phyloP scores from a whole-genome alignment of 1,140 invertebrate genomes.

The Orius insidiosus region DNA sequence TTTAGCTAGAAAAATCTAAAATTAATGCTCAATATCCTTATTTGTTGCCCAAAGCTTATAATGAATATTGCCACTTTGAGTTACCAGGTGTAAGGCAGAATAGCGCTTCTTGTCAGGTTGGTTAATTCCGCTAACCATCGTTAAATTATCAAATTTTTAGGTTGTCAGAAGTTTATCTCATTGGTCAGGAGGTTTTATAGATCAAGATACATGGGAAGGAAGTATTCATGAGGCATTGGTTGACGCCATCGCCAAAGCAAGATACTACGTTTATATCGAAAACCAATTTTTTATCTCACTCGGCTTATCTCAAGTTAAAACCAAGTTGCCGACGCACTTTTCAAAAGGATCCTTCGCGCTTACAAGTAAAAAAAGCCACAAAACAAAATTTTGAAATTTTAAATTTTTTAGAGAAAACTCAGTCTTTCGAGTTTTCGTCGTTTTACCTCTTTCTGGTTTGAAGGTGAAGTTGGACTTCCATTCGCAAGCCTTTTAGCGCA shows the following conservation, averaged over 20 bases:
- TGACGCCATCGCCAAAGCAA: conserved; percentile 72
- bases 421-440: conserved; percentile 76
- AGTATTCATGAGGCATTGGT: conserved; percentile 92
- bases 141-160: conserved; percentile 32
- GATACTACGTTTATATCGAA: conserved; percentile 92
- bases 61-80: conserved; percentile 34
- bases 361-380: conserved; percentile 37
- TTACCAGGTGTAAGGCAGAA: conserved; percentile 23
- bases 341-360: conserved; percentile 72
- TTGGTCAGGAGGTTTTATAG: conserved; percentile 83
- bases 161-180: conserved; percentile 73
- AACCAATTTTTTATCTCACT: conserved; percentile 96
- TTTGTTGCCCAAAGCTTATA: conserved; percentile 77
- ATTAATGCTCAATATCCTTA: conserved; percentile 66
- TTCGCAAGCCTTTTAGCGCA: too few species aligned
- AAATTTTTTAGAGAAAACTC: conserved; percentile 36
- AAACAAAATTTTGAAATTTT: conserved; percentile 3
- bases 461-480: conserved; percentile 86
- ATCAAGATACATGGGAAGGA: conserved; percentile 63
- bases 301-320: conserved; percentile 48
- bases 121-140: too few species aligned
- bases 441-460: conserved; percentile 88
- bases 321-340: conserved; percentile 67
- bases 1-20: conserved; percentile 51
- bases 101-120: conserved; percentile 51